Base-by-base conservation (phyloP, 2,888 invertebrate species). In the Reticulitermes lucifugus region DNA sequence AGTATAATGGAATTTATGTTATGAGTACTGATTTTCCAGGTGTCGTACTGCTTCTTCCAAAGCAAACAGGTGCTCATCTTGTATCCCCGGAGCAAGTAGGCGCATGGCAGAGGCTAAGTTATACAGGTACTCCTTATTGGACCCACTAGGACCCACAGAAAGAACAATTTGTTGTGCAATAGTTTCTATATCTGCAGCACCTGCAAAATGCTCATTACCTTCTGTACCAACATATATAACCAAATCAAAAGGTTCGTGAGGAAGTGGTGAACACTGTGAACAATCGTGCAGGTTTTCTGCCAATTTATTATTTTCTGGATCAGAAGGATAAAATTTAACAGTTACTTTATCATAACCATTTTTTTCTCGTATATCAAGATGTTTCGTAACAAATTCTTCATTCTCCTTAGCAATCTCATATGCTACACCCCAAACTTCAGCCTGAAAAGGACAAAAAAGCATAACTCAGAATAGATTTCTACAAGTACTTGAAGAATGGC, bases 61-160 rank as follows among this genome's bases (percentile, higher is more conserved):
- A 35, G 93, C 91, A 89, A 94, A 95, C 4, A 98, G 91, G 91
- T 98, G 98, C 0, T 94, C 92, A 89, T 98, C 98, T 3, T 93
- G 88, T 0, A 94, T 93, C 22, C 94, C 93, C 0, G 96, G 96
- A 55, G 95, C 95, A 51, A 98, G 92, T 73, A 92, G 90, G 85
- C 95, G 92, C 96, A 98, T 96, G 0, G 96, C 94, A 79, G 94
- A 91, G 0, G 96, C 97, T 87, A 98, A 92, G 88, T 96, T 96
- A 88, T 96, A 96, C 0, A 99, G 93, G 92, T 99, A 99, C 89
- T 99, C 99, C 71, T 95, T 94, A 90, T 99, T 99, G 0, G 95
- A 90, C 0, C 99, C 99, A 90, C 98, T 98, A 0, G 96, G 96
- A 0, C 99, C 99, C 29, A 92, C 91, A 22, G 95, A 93, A 35